A percentile compares a stretch with the other conserved stretches of the same genome.
These are phyloP conservation scores for Platichthys flesus DNA, from an alignment of 2,113 vertebrate species.

Conservation along the genomic window DNA sequence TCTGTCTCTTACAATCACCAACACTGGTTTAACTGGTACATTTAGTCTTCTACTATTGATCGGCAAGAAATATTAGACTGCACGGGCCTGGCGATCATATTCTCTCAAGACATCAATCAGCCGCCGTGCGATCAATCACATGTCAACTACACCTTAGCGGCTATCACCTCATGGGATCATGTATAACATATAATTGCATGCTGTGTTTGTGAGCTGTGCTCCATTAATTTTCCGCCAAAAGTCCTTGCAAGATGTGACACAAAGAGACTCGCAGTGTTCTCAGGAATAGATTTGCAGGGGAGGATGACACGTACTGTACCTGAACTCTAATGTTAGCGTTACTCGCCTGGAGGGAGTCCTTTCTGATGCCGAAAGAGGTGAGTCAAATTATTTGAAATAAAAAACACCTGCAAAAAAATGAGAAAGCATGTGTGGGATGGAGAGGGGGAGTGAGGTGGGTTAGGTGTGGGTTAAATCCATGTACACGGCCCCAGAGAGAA, in stretches of 20 bases:
- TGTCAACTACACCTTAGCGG: conserved; percentile 45
- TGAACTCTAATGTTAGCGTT: neutral
- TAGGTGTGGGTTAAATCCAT: conserved; percentile 53
- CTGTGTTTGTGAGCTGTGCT: conserved; percentile 31
- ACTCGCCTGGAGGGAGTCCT: neutral
- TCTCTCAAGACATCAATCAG: conserved; percentile 56
- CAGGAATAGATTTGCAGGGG: neutral
- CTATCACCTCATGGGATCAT: conserved; percentile 53
- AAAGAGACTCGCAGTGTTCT: conserved; percentile 2
- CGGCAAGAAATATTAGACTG: conserved; percentile 9
- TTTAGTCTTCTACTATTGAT: neutral
- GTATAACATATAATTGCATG: conserved; percentile 62
- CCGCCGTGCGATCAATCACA: conserved; percentile 50
- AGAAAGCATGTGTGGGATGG: conserved; percentile 18
- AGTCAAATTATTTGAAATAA: neutral
- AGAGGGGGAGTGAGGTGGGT: neutral
- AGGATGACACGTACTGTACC: neutral
- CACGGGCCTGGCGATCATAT: conserved; percentile 5
- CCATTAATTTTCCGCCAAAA: conserved; percentile 52
- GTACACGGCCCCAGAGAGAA: conserved; percentile 43
- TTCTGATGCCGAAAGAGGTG: neutral
- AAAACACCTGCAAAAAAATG: neutral
- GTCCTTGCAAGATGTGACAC: conserved; percentile 27
- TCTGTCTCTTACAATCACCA: neutral
- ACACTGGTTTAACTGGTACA: neutral